phyloP scores from a whole-genome alignment of 1,140 invertebrate species.

The Sycophaga agraensis region DNA sequence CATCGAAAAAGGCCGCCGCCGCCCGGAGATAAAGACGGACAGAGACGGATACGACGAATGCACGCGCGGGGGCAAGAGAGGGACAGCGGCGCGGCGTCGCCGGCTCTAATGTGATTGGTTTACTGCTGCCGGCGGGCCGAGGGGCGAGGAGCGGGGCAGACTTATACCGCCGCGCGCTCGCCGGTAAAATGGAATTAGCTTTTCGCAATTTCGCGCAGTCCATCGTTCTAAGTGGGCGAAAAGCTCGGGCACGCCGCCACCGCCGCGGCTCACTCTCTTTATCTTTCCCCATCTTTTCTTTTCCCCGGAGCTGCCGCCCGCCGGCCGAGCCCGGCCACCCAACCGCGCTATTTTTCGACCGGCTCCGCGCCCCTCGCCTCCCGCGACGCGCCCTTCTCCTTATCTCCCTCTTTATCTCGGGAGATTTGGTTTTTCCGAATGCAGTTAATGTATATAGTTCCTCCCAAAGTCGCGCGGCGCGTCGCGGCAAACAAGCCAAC shows the following conservation, averaged over 20 bases:
- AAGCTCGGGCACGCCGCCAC: neutral
- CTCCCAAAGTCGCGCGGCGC: too few species aligned
- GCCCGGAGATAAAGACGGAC: neutral
- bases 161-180: constrained; percentile 34
- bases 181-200: constrained; percentile 49
- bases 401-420: too few species aligned
- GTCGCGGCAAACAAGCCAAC: too few species aligned
- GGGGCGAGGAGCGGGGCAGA: constrained; percentile 24
- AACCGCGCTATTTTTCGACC: too few species aligned
- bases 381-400: too few species aligned
- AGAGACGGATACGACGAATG: neutral
- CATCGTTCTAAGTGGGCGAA: constrained; percentile 44
- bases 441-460: too few species aligned
- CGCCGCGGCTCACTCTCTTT: neutral
- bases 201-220: constrained; percentile 47
- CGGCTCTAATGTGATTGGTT: constrained; percentile 51
- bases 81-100: neutral
- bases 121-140: constrained; percentile 34
- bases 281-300: constrained; percentile 10
- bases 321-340: too few species aligned
- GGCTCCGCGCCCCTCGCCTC: too few species aligned
- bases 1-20: constrained; percentile 17
- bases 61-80: neutral
- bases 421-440: too few species aligned
- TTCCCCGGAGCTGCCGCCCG: neutral